Conservation (phyloP, 37 sponge, comb jelly and placozoan species). For the Aphrocallistes beatrix region DNA sequence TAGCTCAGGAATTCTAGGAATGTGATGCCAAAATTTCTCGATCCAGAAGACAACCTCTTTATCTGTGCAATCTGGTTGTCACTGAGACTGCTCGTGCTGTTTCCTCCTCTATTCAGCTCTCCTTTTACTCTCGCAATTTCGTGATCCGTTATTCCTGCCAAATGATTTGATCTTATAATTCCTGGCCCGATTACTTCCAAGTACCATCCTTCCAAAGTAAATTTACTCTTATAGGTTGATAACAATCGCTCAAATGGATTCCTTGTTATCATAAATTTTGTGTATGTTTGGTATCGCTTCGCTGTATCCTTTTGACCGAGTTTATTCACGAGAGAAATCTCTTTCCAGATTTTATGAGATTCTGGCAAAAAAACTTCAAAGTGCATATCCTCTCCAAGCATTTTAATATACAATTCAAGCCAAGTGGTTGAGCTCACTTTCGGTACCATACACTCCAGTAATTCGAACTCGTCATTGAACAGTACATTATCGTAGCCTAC, state of each 20-base stretch:
- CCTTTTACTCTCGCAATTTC: not conserved
- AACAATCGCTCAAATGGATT: not conserved
- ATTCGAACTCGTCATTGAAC: not conserved
- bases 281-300: conserved; percentile 1
- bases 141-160: not conserved
- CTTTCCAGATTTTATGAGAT: not conserved
- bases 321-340: not conserved
- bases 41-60: not conserved
- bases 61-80: not conserved
- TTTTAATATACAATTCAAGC: not conserved
- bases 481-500: not conserved
- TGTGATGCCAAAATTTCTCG: not conserved
- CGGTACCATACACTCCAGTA: not conserved
- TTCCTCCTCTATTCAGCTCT: not conserved
- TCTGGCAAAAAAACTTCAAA: not conserved
- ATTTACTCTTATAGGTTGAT: not conserved
- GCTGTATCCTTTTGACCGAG: not conserved
- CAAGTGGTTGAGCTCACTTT: not conserved
- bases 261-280: not conserved
- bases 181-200: not conserved
- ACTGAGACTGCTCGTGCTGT: not conserved
- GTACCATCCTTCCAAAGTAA: not conserved
- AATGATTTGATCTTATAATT: not conserved
- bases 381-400: not conserved
- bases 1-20: conserved; percentile 1